Base-by-base conservation (phyloP, 2,113 vertebrate species). In the Crotalus viridis region DNA sequence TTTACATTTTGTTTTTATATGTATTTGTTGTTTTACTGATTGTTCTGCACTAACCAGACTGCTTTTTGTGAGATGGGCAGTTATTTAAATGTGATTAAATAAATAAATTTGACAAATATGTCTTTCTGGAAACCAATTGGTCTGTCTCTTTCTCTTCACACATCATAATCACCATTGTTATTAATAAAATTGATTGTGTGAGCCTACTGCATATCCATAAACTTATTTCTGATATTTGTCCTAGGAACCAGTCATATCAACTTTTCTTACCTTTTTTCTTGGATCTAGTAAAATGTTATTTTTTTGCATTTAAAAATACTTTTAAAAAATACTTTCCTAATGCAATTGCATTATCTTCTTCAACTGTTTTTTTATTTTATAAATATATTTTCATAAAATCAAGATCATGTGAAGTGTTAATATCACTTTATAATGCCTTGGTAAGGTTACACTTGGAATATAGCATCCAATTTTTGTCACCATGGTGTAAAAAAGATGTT, bases 271-370 rank as follows among this genome's bases (percentile, higher is more conserved):
- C 3, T 51, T 0, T 86, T 59, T 93, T 28, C 54, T 43, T 43
- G 56, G 89, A 86, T 93, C 95, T 48, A 48, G 61, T 54, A 93
- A 91, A 94, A 3, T 28, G 7, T 4, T 52, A 4, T 24, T 28
- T 28, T 64, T 91, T 85, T 51, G 89, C 92, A 56, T 0, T 0
- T 21, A 93, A 61, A 88, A 51, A 8, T 9, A 51, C 48, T 51
- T 51, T 51, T 51, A 89, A 21, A 21, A 5, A 87, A 12, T 0
- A 88, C 8, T 74, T 92, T 93, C 85, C 56, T 52, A 95, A 92
- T 91, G 24, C 39, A 93, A 46, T 94, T 93, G 17, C n/a, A 26
- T 92, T 87, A n/a, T 10, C 4, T 51, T 54, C 93, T 48, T 64
- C 59, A 92, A 57, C 22, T 39, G 52, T 10, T 10, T 26, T 10